Conservation (phyloP, 2,113 vertebrate genomes). For the Diglossa brunneiventris region DNA sequence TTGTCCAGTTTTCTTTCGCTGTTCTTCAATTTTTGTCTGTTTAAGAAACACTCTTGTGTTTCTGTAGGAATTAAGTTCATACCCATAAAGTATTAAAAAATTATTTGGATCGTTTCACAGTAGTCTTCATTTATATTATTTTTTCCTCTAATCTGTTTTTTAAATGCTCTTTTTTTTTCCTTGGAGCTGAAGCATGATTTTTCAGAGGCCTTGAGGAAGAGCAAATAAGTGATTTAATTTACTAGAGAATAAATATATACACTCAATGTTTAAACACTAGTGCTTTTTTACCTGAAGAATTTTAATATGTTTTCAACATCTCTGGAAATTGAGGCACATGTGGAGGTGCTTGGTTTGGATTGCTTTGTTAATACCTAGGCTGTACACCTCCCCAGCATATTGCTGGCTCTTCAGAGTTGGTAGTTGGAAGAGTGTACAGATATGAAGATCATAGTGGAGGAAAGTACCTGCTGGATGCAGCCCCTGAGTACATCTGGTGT, state of each 20-base stretch:
- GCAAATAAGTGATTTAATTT: background rate
- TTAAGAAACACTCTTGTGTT: background rate
- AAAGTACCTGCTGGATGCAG: background rate
- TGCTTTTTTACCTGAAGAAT: background rate
- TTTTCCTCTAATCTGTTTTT: background rate
- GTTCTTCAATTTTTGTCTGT: background rate
- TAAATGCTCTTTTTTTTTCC: background rate
- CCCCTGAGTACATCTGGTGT: background rate
- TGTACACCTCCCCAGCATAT: fast-evolving
- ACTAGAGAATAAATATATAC: background rate
- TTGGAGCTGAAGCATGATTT: background rate
- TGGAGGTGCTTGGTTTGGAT: background rate
- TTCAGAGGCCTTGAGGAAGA: background rate
- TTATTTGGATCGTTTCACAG: background rate
- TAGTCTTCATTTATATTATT: background rate
- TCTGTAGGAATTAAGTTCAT: background rate
- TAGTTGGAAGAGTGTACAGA: background rate
- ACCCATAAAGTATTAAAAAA: background rate
- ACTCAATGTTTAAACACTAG: background rate
- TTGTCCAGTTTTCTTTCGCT: background rate
- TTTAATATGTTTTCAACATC: background rate
- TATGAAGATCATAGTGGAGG: background rate
- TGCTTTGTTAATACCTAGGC: background rate
- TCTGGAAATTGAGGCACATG: background rate
- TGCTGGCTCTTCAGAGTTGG: background rate